A percentile compares a stretch with the other conserved stretches of the same genome.
These are phyloP conservation scores for Hydractinia echinata DNA, from an alignment of 30 jellyfish, hydroid and myxozoan species.

Conservation along the genomic window DNA sequence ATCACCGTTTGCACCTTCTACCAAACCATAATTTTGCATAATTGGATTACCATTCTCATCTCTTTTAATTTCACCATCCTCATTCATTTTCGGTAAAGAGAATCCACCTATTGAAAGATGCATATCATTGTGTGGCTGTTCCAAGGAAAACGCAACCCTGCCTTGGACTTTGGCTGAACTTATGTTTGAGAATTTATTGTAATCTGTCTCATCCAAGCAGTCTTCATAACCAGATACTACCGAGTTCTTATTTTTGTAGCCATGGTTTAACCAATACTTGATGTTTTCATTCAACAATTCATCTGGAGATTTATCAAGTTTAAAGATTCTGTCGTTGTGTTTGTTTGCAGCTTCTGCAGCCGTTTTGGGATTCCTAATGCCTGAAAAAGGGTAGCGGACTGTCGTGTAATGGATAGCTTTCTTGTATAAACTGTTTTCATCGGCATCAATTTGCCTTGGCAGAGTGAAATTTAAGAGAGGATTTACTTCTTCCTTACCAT, in stretches of 20 bases:
- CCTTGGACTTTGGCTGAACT: background rate
- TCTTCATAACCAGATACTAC: background rate
- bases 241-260: background rate
- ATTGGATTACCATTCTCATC: background rate
- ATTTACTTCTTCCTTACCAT: background rate
- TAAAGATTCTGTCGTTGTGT: background rate
- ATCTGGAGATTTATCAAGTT: background rate
- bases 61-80: background rate
- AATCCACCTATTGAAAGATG: conserved; percentile 45
- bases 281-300: background rate
- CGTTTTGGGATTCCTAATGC: conserved; percentile 15
- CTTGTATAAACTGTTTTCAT: background rate
- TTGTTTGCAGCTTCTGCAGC: background rate
- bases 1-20: conserved; percentile 47
- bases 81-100: background rate
- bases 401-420: conserved; percentile 32
- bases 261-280: background rate
- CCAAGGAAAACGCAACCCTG: conserved; percentile 7
- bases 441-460: background rate
- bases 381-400: conserved; percentile 44
- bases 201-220: conserved; percentile 21
- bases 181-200: conserved; percentile 33
- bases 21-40: too few relatives aligned
- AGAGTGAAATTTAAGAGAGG: conserved; percentile 19
- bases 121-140: conserved; percentile 28